A percentile compares a stretch with the other conserved stretches of the same genome.
Conservation (phyloP, 2,797 vertebrate genomes). For the Crypturellus tataupa region DNA sequence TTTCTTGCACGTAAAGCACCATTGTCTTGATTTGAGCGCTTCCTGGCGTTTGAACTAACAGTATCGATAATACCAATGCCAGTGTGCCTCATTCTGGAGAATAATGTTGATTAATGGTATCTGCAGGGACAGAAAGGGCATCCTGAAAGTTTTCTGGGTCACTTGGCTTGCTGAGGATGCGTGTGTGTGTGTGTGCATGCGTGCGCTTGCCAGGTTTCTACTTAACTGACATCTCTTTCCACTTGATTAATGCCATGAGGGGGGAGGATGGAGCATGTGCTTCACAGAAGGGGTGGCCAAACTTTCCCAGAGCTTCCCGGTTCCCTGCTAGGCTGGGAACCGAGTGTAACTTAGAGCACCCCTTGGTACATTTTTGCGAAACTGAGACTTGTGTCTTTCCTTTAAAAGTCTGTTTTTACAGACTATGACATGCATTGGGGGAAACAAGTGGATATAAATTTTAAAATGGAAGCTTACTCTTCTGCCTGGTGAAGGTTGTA, state of each 20-base stretch:
- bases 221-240: not conserved
- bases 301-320: not conserved
- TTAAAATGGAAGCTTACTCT: not conserved
- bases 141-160: not conserved
- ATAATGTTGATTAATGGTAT: not conserved
- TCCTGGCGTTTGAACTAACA: not conserved
- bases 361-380: not conserved
- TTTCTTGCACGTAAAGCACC: not conserved
- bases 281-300: not conserved
- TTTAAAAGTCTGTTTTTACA: not conserved
- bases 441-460: not conserved
- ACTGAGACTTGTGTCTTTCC: not conserved
- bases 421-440: not conserved
- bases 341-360: not conserved
- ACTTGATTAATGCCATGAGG: not conserved
- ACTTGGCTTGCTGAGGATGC: not conserved
- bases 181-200: not conserved
- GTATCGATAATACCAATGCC: not conserved
- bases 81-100: not conserved
- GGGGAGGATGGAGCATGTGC: not conserved
- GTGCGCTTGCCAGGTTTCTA: not conserved
- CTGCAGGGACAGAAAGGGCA: not conserved
- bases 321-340: not conserved
- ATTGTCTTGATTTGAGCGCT: not conserved
- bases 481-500: not conserved